These are phyloP conservation scores for Nannobrachium achirus DNA, from an alignment of 2,113 vertebrate species.

Conservation along the genomic window DNA sequence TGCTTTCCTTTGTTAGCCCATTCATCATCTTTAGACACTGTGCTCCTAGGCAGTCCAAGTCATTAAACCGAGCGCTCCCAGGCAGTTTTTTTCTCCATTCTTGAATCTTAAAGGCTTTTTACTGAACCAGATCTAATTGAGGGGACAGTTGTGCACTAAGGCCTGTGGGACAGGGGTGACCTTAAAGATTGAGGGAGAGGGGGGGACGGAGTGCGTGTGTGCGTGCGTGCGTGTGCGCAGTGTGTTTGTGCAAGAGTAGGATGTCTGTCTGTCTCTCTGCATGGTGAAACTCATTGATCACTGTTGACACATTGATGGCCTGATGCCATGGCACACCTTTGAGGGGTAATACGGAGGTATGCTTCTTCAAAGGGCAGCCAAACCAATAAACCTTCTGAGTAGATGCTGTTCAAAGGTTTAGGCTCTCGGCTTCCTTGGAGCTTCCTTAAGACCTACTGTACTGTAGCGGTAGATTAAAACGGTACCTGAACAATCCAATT, in stretches of 20 bases:
- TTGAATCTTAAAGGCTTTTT: slow-evolving; percentile 66
- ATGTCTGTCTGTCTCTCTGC: slow-evolving; percentile 55
- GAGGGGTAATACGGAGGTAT: slow-evolving; percentile 64
- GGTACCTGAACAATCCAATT: slow-evolving; percentile 10
- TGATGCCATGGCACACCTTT: slow-evolving; percentile 60
- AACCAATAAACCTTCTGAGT: slow-evolving; percentile 59
- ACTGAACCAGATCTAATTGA: slow-evolving; percentile 73
- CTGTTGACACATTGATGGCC: slow-evolving; percentile 66
- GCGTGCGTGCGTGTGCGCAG: not conserved
- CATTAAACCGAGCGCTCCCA: slow-evolving; percentile 65
- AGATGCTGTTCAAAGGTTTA: slow-evolving; percentile 53
- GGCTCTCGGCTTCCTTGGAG: slow-evolving; percentile 30
- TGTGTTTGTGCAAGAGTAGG: slow-evolving; percentile 40
- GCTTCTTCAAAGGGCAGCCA: slow-evolving; percentile 72
- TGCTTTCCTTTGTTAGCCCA: slow-evolving; percentile 58
- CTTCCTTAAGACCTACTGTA: slow-evolving; percentile 18
- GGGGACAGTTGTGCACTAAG: slow-evolving; percentile 65
- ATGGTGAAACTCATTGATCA: slow-evolving; percentile 75
- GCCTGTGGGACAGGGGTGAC: slow-evolving; percentile 70
- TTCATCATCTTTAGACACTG: slow-evolving; percentile 70
- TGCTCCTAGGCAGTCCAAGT: slow-evolving; percentile 63
- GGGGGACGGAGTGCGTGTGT: not conserved
- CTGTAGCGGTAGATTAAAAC: not conserved
- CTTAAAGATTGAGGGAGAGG: slow-evolving; percentile 57
- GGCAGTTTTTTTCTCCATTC: slow-evolving; percentile 55